Percentiles rank a stretch among this genome's conserved stretches.
phyloP scores from a whole-genome alignment of 2,888 invertebrate genomes.

The Nephrotoma guestfalica region DNA sequence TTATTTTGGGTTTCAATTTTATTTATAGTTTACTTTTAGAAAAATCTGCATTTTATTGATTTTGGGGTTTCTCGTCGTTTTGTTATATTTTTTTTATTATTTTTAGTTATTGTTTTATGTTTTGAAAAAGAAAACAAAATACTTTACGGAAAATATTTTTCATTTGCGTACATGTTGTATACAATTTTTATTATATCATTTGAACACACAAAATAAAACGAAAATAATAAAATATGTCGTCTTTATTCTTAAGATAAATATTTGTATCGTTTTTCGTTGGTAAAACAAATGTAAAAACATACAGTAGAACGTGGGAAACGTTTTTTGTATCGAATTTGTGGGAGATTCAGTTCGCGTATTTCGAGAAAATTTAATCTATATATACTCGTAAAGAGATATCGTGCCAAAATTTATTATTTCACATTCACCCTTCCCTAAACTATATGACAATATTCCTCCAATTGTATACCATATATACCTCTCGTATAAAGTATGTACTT shows the following conservation, averaged over 20 bases:
- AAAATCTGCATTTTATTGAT: background rate
- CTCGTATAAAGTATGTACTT: background rate
- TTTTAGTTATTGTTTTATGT: background rate
- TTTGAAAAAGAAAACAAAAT: background rate
- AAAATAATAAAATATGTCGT: background rate
- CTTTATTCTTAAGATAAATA: background rate
- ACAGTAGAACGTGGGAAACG: background rate
- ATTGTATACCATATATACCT: no score
- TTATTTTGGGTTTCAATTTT: background rate
- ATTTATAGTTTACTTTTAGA: background rate
- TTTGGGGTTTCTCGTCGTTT: background rate
- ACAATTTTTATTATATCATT: background rate
- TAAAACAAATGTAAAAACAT: background rate
- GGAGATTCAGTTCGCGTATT: background rate
- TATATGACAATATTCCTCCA: background rate
- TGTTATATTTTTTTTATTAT: background rate
- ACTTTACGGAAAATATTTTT: background rate
- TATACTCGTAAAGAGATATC: background rate
- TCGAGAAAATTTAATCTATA: background rate
- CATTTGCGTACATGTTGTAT: background rate
- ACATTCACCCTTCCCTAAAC: background rate
- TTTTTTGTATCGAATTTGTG: background rate
- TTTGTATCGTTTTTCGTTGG: background rate
- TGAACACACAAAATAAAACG: background rate
- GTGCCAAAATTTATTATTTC: background rate